Evolutionary conservation across 2,888 invertebrate species (phyloP).

Genomic region (Clistopyga incitator): DNA sequence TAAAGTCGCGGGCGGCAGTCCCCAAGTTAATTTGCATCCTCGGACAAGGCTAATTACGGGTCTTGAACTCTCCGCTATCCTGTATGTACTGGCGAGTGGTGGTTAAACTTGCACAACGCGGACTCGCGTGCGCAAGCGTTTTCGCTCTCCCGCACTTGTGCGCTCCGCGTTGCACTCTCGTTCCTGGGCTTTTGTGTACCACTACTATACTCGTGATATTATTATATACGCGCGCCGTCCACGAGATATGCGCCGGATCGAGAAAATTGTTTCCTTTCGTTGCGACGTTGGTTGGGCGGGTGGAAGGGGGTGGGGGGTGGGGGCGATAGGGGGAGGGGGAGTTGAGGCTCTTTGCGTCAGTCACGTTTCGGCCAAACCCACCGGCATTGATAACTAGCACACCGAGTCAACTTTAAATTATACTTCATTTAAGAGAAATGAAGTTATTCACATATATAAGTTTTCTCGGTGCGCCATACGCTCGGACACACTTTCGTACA

Average conservation of each 20-base stretch:
- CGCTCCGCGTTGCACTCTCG: conserved; percentile 60
- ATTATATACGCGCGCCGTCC: conserved; percentile 40
- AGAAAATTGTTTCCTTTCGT: conserved; percentile 64
- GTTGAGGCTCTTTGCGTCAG: conserved; percentile 49
- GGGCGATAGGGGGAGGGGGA: conserved; percentile 19
- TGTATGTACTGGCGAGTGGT: conserved; percentile 60
- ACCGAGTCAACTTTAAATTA: conserved; percentile 56
- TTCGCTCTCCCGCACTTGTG: conserved; percentile 53
- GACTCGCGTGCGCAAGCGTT: conserved; percentile 65
- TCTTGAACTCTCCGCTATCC: conserved; percentile 75
- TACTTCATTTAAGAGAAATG: conserved; percentile 62
- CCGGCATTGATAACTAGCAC: conserved; percentile 61
- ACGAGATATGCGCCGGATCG: conserved; percentile 56
- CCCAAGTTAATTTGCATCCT: conserved; percentile 80
- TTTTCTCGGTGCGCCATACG: conserved; percentile 27
- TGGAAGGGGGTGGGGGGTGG: conserved; percentile 21
- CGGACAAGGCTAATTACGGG: conserved; percentile 79
- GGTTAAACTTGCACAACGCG: conserved; percentile 66
- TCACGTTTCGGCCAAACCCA: conserved; percentile 66
- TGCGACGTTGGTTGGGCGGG: conserved; percentile 4
- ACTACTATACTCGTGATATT: conserved; percentile 47
- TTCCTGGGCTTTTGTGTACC: conserved; percentile 32
- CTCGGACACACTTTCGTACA: conserved; percentile 33
- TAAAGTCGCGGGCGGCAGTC: conserved; percentile 75
- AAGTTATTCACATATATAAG: conserved; percentile 61